Base-by-base conservation (phyloP, 1,140 invertebrate genomes). In the Aethina tumida region DNA sequence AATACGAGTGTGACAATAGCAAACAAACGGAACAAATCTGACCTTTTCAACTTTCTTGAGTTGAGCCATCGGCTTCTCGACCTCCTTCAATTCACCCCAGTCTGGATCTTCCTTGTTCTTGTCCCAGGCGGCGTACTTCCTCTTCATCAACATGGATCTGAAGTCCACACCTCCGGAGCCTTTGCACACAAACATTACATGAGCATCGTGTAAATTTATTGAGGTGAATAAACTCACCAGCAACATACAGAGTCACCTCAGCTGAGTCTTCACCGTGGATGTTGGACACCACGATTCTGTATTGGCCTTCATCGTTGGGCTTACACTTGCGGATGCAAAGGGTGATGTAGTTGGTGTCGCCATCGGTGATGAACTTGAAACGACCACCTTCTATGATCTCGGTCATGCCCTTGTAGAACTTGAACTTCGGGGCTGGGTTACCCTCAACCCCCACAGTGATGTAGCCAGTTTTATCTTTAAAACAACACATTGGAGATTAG, bases 81-180 rank as follows among this genome's bases (percentile, higher is more conserved):
- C 77, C 66, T 94, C 90, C 67, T 97, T 96, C 29, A 97, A 73
- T 52, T 91, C 81, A 44, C 88, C 89, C 77, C 85, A 93, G 62
- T 95, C 86, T 18, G 81, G 81, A 50, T 93, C 89, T 28, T 81
- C 80, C 44, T 95, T 83, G 40, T 94, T 82, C 62, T 81, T 78
- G 36, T 71, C 84, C 86, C 90, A 95, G 74, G 94, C 92, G 53
- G 86, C 84, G 56, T 93, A 92, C 66, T 94, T 94, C 58, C 91
- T 82, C 67, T 95, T 94, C 64, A 97, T 97, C 41, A 99, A 71
- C 81, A 97, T 88, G 42, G 92, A 78, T 68, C 96, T 81, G 81
- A 98, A 99, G 68, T 99, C 96, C 84, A 98, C 91, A 54, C 89
- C 91, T 66, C 86, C 89, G 42, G 92, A 79, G 76, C 92, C 87